These are phyloP conservation scores for Leucoraja erinaceus DNA, from an alignment of 2,113 vertebrate genomes.

Conservation along the genomic window DNA sequence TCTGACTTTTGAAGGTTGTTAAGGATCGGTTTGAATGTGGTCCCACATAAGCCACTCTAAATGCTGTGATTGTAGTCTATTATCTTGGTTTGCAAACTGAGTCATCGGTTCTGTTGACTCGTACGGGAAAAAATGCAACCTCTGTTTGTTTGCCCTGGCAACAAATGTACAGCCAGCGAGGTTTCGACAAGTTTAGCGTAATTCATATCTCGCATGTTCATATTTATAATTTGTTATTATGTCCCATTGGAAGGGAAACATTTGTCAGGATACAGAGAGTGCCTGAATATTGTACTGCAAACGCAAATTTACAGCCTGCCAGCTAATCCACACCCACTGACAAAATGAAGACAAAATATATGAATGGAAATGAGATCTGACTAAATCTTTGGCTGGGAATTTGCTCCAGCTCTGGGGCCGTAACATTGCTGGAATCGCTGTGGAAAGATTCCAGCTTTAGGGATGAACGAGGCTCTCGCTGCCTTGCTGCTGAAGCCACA, in stretches of 20 bases:
- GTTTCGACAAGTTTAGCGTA: background rate
- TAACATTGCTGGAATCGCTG: background rate
- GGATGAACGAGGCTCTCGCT: background rate
- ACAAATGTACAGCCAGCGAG: background rate
- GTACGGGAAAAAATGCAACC: slow-evolving; percentile 16
- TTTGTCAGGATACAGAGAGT: background rate
- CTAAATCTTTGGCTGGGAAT: background rate
- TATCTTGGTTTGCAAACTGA: slow-evolving; percentile 31
- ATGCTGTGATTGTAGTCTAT: slow-evolving; percentile 25
- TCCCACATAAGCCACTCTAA: slow-evolving; percentile 28
- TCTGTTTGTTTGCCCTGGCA: background rate
- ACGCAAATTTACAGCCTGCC: background rate
- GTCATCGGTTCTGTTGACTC: slow-evolving; percentile 15
- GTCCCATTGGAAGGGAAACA: background rate
- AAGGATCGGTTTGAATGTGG: slow-evolving; percentile 4
- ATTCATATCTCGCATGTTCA: background rate
- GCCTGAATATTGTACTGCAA: background rate
- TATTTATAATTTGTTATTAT: slow-evolving; percentile 7
- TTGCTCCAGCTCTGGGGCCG: background rate
- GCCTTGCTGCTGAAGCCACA: background rate
- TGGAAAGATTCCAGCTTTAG: background rate
- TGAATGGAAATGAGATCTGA: background rate
- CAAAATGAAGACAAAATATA: background rate
- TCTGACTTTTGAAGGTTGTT: background rate
- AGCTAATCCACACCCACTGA: background rate